phyloP scores from a whole-genome alignment of 2,113 vertebrate species.

The Carassius carassius region DNA sequence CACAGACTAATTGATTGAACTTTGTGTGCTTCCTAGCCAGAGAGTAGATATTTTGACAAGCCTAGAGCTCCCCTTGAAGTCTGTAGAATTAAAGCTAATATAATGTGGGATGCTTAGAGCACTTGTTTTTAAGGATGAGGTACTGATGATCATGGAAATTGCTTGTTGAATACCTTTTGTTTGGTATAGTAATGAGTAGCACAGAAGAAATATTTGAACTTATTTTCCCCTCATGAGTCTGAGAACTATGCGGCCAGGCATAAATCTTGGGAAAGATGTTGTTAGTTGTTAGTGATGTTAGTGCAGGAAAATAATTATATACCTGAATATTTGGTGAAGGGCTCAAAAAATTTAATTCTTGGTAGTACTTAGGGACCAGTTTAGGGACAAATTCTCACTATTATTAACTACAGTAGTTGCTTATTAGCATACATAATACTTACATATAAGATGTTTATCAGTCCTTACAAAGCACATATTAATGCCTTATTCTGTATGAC shows the following conservation, averaged over 20 bases:
- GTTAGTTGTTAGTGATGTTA: background rate
- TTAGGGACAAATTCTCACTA: background rate
- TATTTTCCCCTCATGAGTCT: background rate
- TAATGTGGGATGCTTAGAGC: conserved; percentile 59
- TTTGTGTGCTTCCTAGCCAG: conserved; percentile 72
- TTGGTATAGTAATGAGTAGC: conserved; percentile 25
- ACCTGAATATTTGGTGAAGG: too few species aligned
- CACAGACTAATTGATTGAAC: conserved; percentile 81
- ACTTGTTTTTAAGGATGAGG: conserved; percentile 49
- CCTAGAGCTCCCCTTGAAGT: conserved; percentile 62
- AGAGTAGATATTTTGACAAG: conserved; percentile 74
- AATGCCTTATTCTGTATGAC: too few species aligned
- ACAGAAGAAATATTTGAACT: conserved; percentile 20
- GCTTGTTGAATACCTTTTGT: conserved; percentile 36
- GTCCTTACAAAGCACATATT: background rate
- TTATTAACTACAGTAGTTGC: background rate
- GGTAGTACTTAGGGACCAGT: background rate
- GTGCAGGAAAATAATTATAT: background rate
- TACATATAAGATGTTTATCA: background rate
- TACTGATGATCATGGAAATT: conserved; percentile 35
- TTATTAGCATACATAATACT: background rate
- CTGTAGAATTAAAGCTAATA: conserved; percentile 53
- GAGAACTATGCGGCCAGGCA: background rate
- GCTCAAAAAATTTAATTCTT: background rate
- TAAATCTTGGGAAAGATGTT: background rate